Conservation (phyloP, 2,888 invertebrate genomes). For the Sclerodermus sp. region DNA sequence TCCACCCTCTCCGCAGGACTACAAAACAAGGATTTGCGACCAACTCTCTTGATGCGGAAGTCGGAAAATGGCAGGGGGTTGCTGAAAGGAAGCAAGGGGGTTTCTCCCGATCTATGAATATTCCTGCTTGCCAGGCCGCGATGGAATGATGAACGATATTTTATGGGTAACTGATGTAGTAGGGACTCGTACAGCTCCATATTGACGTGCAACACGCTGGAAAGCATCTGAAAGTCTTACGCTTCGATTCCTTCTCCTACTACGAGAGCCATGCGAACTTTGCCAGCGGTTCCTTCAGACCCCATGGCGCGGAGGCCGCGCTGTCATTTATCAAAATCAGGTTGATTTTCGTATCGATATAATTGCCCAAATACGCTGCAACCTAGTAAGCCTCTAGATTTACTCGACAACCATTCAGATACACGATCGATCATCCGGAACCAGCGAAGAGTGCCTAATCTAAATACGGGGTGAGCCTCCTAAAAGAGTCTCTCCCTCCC, state of each 20-base stretch:
- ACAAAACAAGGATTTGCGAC: too few relatives aligned
- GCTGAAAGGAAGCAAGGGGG: too few relatives aligned
- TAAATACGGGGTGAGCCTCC: too few relatives aligned
- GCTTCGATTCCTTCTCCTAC: constrained; percentile 31
- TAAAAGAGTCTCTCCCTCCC: too few relatives aligned
- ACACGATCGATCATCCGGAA: too few relatives aligned
- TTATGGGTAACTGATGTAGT: constrained; percentile 23
- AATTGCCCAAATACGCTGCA: constrained; percentile 20
- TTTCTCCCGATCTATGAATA: too few relatives aligned
- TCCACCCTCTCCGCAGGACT: too few relatives aligned
- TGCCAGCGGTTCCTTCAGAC: constrained; percentile 50
- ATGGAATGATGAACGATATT: constrained; percentile 52
- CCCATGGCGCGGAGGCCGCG: constrained; percentile 15
- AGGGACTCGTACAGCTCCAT: constrained; percentile 6
- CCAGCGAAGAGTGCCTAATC: too few relatives aligned
- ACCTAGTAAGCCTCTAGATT: too few relatives aligned
- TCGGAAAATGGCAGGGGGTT: too few relatives aligned
- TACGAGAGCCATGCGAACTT: constrained; percentile 41
- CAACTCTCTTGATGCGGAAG: too few relatives aligned
- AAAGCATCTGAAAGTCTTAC: constrained; percentile 36
- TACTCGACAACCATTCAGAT: too few relatives aligned
- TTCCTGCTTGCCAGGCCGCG: constrained; percentile 41
- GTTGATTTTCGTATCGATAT: constrained; percentile 33
- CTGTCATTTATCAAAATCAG: constrained; percentile 48
- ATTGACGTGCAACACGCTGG: constrained; percentile 9